Evolutionary conservation across 2,888 invertebrate species (phyloP).

Genomic region (Leucania comma): DNA sequence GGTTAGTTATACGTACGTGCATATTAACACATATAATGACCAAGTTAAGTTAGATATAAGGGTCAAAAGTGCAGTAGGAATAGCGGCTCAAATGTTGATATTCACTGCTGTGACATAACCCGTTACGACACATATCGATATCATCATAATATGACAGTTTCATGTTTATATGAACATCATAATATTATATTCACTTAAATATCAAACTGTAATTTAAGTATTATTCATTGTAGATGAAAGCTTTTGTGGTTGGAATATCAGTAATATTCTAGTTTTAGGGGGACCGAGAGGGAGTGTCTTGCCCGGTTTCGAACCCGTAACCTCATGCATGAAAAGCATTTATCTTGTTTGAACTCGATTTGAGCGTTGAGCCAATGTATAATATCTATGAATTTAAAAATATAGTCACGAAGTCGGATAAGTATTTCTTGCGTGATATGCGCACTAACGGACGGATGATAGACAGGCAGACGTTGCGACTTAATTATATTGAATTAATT

Average conservation of each 20-base stretch:
- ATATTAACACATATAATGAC: conserved; percentile 17
- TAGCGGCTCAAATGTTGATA: conserved; percentile 43
- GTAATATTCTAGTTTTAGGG: too few relatives aligned
- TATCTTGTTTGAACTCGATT: conserved; percentile 32
- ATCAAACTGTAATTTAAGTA: too few relatives aligned
- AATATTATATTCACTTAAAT: too few relatives aligned
- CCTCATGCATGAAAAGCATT: too few relatives aligned
- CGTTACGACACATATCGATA: conserved; percentile 2
- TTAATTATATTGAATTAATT: not conserved
- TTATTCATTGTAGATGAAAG: not conserved
- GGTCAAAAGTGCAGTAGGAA: conserved; percentile 75
- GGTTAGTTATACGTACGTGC: not conserved
- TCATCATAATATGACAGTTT: conserved; percentile 1
- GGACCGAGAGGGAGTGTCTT: too few relatives aligned
- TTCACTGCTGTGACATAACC: conserved; percentile 21
- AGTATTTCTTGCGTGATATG: conserved; percentile 7
- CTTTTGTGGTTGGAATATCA: too few relatives aligned
- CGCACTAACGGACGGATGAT: conserved; percentile 21
- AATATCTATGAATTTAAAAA: conserved; percentile 24
- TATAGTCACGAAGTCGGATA: conserved; percentile 32
- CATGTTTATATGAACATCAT: conserved; percentile 22
- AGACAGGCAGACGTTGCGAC: conserved; percentile 19
- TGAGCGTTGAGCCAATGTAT: not conserved
- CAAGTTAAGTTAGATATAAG: conserved; percentile 63
- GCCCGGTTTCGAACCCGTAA: too few relatives aligned